Conservation (phyloP, 2,888 invertebrate genomes). For the Drosophila monieri region DNA sequence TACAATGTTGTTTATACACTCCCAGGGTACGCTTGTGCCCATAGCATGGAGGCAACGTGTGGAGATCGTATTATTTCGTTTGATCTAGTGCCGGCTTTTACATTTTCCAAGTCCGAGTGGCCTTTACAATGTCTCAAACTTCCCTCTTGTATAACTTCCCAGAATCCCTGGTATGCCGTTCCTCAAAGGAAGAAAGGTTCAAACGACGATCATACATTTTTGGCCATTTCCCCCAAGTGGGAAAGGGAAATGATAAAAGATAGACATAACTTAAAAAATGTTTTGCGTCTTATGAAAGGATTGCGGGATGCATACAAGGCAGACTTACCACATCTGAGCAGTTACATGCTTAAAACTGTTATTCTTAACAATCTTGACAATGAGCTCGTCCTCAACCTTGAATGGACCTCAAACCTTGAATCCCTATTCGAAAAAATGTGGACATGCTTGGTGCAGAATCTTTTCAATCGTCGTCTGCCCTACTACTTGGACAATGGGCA, state of each 20-base stretch:
- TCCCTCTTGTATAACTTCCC: too few relatives aligned
- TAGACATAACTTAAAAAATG: slow-evolving; percentile 37
- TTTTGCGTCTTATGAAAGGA: slow-evolving; percentile 45
- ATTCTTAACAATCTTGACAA: neutral
- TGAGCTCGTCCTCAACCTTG: too few relatives aligned
- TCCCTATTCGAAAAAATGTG: slow-evolving; percentile 2
- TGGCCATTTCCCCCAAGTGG: slow-evolving; percentile 51
- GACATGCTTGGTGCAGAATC: neutral
- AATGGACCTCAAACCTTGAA: neutral
- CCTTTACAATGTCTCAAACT: too few relatives aligned
- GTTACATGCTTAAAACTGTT: slow-evolving; percentile 42
- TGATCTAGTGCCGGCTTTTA: slow-evolving; percentile 43
- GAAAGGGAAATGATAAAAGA: slow-evolving; percentile 38
- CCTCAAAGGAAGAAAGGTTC: slow-evolving; percentile 27
- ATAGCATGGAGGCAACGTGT: slow-evolving; percentile 26
- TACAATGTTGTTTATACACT: slow-evolving; percentile 12
- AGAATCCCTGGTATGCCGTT: slow-evolving; percentile 34
- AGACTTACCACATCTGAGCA: slow-evolving; percentile 25
- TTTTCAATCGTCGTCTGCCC: neutral
- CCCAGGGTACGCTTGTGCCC: slow-evolving; percentile 34
- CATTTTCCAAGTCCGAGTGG: too few relatives aligned
- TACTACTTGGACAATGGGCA: too few relatives aligned
- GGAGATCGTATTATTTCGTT: slow-evolving; percentile 15
- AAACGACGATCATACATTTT: slow-evolving; percentile 21
- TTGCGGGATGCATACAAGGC: slow-evolving; percentile 21